phyloP scores from a whole-genome alignment of 1,140 invertebrate genomes.

The Agrypnia vestita region DNA sequence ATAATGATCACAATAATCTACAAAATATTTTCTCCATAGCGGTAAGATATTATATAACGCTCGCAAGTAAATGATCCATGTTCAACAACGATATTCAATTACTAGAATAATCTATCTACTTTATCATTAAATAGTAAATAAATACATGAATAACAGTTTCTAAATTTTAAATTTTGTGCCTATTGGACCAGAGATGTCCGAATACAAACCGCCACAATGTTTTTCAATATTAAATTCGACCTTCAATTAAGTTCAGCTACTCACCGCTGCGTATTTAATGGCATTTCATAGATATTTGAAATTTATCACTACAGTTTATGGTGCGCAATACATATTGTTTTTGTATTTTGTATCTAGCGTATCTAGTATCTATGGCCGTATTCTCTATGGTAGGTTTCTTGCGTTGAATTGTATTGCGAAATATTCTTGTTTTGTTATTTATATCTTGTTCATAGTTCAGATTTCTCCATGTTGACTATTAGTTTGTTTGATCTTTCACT shows the following conservation, averaged over 20 bases:
- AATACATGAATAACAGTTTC: no score
- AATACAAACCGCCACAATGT: no score
- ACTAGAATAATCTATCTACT: no score
- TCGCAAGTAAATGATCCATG: no score
- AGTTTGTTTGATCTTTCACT: constrained; percentile 45
- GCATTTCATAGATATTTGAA: constrained; percentile 2
- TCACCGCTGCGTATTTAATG: background rate
- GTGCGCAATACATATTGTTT: background rate
- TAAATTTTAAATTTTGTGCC: no score
- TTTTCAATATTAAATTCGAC: no score
- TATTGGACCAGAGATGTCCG: no score
- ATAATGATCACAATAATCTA: no score
- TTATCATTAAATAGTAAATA: no score
- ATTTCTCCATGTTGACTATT: constrained; percentile 49
- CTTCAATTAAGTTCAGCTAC: background rate
- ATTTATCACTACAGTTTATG: background rate
- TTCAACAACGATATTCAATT: no score
- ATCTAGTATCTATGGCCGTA: constrained; percentile 3
- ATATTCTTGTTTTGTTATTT: constrained; percentile 49
- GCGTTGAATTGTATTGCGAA: constrained; percentile 26
- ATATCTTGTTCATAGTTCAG: constrained; percentile 14
- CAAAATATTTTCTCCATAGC: no score
- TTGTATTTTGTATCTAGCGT: background rate
- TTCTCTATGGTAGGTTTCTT: constrained; percentile 32
- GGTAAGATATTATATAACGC: no score